Evolutionary conservation across 2,888 invertebrate species (phyloP), one percentile per base, ranked within the genome.

Genomic region (Temnothorax rugatulus): DNA sequence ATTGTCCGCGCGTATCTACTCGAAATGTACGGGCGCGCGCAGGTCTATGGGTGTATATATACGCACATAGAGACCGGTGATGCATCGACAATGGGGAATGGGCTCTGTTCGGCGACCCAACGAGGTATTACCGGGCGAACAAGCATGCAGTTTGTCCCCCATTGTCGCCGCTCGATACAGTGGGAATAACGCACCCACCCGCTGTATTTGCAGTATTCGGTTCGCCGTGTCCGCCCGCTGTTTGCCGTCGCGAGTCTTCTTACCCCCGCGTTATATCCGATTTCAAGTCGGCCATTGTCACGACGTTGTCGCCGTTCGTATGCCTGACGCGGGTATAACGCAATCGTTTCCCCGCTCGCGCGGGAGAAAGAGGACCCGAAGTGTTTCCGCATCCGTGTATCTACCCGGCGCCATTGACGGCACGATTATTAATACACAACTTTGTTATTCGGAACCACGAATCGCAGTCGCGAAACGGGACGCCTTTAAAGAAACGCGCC

Each of bases 61-160:
- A 73, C 25, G 54, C 84, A 88, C 89, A 88, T 86, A 88, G 85
- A 88, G 86, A 88, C 83, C 88, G 88, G 89, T 91, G 92, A 92
- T 92, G 90, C 92, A 92, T 93, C 91, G 91, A 93, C 93, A 93
- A 93, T 92, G 90, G 91, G 59, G 87, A 90, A 90, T 91, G 92
- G 91, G 91, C 79, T 92, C 92, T 92, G 92, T 90, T 92, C 92
- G 90, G 88, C 93, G 92, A 91, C 92, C 92, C 92, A 93, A 93
- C 92, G 91, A 93, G 93, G 93, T 92, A 93, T 93, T 93, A 93
- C 93, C 93, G 87, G 90, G 92, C 92, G 91, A 93, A 93, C 92
- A 93, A 93, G 91, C 92, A 90, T 92, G 91, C 92, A 92, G 93
- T 93, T 93, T 93, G 93, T 93, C 93, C 92, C 90, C 92, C 92